These are phyloP conservation scores for Camelus bactrianus DNA, from an alignment of 2,113 vertebrate species.

Conservation along the genomic window DNA sequence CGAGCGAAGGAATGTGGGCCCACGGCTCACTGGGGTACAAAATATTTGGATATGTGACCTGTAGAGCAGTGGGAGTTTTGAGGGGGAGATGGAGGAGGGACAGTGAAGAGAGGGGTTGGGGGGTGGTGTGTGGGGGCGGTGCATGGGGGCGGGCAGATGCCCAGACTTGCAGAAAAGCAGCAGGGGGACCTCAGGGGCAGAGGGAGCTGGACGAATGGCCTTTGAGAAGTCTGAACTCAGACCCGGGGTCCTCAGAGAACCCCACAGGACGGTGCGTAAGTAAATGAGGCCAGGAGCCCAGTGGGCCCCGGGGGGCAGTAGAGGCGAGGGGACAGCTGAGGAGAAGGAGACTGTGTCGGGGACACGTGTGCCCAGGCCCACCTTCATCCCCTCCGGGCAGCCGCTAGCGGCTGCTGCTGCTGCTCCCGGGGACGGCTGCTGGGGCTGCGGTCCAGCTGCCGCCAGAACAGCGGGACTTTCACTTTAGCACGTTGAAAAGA, in stretches of 20 bases:
- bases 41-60: conserved; percentile 79
- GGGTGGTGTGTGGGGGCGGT: conserved; percentile 59
- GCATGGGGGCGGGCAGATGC: neutral
- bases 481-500: conserved; percentile 69
- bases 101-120: conserved; percentile 41
- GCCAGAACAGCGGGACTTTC: conserved; percentile 68
- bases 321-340: neutral
- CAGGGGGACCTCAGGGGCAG: conserved; percentile 56
- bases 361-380: neutral
- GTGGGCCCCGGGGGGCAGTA: rapidly evolving
- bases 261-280: neutral
- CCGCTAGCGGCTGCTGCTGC: conserved; percentile 64
- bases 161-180: neutral
- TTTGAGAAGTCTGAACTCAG: neutral
- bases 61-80: conserved; percentile 60
- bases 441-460: conserved; percentile 70
- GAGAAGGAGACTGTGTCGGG: neutral
- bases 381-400: neutral
- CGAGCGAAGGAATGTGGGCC: conserved; percentile 69
- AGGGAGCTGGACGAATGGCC: conserved; percentile 9
- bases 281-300: neutral
- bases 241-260: neutral
- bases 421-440: conserved; percentile 84
- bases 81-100: conserved; percentile 35
- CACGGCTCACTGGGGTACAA: conserved; percentile 68